phyloP scores from a whole-genome alignment of 2,113 vertebrate species.

The Recurvirostra avosetta region DNA sequence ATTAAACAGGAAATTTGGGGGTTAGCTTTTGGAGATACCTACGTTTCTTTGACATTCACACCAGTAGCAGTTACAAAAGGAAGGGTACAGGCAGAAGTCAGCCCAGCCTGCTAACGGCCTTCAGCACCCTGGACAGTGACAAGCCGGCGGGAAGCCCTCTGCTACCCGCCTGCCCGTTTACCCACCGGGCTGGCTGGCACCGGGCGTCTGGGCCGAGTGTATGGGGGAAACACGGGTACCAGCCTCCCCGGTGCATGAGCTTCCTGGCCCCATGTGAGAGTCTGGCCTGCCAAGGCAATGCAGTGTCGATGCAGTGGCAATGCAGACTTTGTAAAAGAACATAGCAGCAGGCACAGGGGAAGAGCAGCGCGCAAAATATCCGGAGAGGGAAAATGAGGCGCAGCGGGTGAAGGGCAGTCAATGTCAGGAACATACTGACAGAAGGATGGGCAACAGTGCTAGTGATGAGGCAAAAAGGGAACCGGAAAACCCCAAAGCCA shows the following conservation, averaged over 20 bases:
- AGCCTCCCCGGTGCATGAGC: background rate
- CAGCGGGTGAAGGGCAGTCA: background rate
- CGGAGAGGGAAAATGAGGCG: background rate
- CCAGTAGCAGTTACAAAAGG: background rate
- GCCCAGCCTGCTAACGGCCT: accelerated
- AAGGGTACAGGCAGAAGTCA: background rate
- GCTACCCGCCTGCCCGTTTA: accelerated
- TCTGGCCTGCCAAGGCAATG: background rate
- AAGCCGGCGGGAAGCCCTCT: too few relatives aligned
- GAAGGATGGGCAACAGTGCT: background rate
- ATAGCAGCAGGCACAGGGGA: background rate
- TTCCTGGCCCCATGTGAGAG: background rate
- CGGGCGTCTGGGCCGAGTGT: too few relatives aligned
- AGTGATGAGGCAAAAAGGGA: background rate
- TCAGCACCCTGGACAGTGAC: constrained; percentile 75
- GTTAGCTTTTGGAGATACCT: background rate
- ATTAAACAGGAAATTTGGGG: constrained; percentile 19
- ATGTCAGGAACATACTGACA: background rate
- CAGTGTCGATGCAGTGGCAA: background rate
- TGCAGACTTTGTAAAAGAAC: background rate
- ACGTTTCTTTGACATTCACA: background rate
- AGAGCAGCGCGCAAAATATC: background rate
- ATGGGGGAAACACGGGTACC: accelerated
- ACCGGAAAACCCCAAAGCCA: background rate
- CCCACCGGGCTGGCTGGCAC: too few relatives aligned